These are phyloP conservation scores for Diachasma alloeum DNA, from an alignment of 1,140 invertebrate genomes.

Conservation along the genomic window DNA sequence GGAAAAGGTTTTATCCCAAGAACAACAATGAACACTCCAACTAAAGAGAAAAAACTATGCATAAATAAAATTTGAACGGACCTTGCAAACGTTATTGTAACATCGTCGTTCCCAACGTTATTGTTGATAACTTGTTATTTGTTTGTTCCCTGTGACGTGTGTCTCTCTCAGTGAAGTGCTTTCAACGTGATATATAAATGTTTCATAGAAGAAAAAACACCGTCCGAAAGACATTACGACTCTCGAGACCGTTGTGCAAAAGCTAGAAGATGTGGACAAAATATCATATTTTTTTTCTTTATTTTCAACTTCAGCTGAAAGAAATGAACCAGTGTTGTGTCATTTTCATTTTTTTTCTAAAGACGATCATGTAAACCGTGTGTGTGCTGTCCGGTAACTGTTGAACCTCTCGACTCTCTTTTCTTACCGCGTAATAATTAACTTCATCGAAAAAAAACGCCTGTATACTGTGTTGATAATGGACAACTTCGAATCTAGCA, in stretches of 20 bases:
- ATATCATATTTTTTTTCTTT: not conserved
- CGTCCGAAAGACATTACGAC: conserved; percentile 11
- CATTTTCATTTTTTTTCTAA: not conserved
- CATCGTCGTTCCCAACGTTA: conserved; percentile 29
- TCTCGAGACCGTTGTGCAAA: not conserved
- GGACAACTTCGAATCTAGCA: not conserved
- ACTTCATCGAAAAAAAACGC: not conserved
- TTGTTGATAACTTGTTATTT: conserved; percentile 38
- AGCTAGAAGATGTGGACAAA: not conserved
- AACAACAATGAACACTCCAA: not conserved
- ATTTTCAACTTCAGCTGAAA: not conserved
- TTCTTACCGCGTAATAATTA: not conserved
- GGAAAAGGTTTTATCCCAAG: not conserved
- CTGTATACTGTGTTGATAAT: not conserved
- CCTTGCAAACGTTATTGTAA: not conserved
- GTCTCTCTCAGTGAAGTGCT: conserved; percentile 32
- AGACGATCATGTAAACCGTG: not conserved
- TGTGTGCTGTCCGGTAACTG: not conserved
- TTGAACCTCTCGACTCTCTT: not conserved
- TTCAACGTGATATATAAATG: not conserved
- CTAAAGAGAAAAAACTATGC: not conserved
- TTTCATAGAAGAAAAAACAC: not conserved
- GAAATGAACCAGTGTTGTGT: not conserved
- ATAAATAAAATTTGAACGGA: not conserved
- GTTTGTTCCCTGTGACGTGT: conserved; percentile 37